Conservation (phyloP, 35 echinoderm and acorn worm genomes). For the Acanthaster planci region DNA sequence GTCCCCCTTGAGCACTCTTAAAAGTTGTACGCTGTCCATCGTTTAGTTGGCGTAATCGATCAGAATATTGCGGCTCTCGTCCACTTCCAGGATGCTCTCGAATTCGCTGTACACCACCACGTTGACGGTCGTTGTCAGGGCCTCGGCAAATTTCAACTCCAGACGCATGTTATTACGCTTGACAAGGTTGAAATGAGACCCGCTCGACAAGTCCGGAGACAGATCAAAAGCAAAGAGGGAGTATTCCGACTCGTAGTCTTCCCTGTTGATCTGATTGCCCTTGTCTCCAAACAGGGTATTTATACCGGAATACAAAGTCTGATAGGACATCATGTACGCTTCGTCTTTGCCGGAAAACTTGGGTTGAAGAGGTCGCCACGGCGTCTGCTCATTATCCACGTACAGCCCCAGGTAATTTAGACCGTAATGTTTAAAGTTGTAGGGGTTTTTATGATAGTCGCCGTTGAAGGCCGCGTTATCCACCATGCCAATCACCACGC, state of each 20-base stretch:
- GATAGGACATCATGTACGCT: conserved; percentile 44
- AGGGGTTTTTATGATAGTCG: conserved; percentile 36
- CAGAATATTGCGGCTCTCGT: conserved; percentile 47
- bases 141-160: conserved; percentile 21
- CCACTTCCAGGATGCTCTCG: conserved; percentile 45
- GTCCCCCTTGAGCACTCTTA: conserved; percentile 7
- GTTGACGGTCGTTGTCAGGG: conserved; percentile 48
- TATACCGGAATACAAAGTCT: conserved; percentile 52
- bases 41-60: conserved; percentile 48
- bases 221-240: conserved; percentile 53
- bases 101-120: conserved; percentile 51
- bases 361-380: conserved; percentile 45
- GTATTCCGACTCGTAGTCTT: conserved; percentile 49
- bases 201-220: conserved; percentile 42
- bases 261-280: conserved; percentile 25
- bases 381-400: conserved; percentile 52
- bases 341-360: conserved; percentile 37
- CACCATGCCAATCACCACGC: conserved; percentile 36
- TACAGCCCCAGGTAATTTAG: conserved; percentile 42
- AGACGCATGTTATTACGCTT: conserved; percentile 40
- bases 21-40: conserved; percentile 41
- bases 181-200: conserved; percentile 45
- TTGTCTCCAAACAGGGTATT: conserved; percentile 28
- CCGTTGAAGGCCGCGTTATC: conserved; percentile 43
- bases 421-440: conserved; percentile 56